Evolutionary conservation across 2,797 vertebrate genomes (phyloP).

Genomic region (Spondyliosoma cantharus): DNA sequence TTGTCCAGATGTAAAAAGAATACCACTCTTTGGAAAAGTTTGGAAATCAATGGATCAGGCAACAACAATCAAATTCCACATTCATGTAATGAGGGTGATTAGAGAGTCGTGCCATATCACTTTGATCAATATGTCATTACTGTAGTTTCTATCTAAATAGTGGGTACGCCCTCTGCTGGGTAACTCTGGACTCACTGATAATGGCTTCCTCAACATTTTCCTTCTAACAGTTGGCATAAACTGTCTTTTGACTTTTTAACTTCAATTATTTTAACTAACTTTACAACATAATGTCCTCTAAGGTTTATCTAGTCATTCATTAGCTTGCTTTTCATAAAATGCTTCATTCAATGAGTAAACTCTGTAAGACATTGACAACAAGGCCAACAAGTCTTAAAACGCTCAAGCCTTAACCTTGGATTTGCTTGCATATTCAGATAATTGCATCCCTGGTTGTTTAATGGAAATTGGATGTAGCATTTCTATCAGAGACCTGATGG

Average conservation of each 20-base stretch:
- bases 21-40: not conserved
- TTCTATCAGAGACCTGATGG: not conserved
- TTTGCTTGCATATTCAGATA: not conserved
- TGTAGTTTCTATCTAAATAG: not conserved
- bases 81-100: not conserved
- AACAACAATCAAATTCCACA: not conserved
- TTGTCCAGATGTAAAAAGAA: not conserved
- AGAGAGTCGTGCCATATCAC: too few species aligned
- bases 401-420: not conserved
- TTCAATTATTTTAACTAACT: not conserved
- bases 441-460: not conserved
- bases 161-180: not conserved
- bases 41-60: not conserved
- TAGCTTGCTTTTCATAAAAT: conserved; percentile 6
- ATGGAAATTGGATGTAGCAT: conserved; percentile 7
- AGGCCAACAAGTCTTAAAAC: not conserved
- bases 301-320: conserved; percentile 3
- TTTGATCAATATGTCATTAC: not conserved
- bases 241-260: not conserved
- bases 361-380: not conserved
- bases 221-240: conserved; percentile 6
- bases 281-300: not conserved
- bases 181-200: not conserved
- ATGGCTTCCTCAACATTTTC: conserved; percentile 42
- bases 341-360: conserved; percentile 12